A percentile compares a stretch with the other conserved stretches of the same genome.
phyloP scores from a whole-genome alignment of 2,113 vertebrate species.

The Scortum barcoo region DNA sequence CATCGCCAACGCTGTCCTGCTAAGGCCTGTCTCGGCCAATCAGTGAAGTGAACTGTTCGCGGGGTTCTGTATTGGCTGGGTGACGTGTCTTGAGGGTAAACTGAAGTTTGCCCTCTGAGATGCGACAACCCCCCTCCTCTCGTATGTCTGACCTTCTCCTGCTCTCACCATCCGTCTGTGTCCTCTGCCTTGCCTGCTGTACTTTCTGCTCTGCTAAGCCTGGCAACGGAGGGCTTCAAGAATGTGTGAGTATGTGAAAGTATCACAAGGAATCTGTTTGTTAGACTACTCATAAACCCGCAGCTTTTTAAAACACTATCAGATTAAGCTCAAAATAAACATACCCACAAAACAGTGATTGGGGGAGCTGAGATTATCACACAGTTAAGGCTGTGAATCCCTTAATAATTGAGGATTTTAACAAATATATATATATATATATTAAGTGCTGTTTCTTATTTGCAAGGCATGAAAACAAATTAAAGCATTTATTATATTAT shows the following conservation, averaged over 20 bases:
- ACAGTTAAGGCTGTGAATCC: not conserved
- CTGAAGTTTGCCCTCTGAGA: conserved; percentile 51
- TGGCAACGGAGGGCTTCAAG: conserved; percentile 47
- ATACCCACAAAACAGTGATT: not conserved
- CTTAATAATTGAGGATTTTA: not conserved
- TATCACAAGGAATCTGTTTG: not conserved
- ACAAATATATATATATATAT: too few species aligned
- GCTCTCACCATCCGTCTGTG: conserved; percentile 41
- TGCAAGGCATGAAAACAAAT: not conserved
- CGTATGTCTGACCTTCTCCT: conserved; percentile 62
- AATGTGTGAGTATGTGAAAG: not conserved
- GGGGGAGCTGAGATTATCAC: not conserved
- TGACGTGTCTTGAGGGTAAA: conserved; percentile 60
- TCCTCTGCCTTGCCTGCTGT: conserved; percentile 29
- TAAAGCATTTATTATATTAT: not conserved
- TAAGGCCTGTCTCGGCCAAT: conserved; percentile 49
- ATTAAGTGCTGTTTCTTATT: not conserved
- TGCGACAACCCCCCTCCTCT: conserved; percentile 24
- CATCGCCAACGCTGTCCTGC: conserved; percentile 22
- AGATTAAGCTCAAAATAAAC: not conserved
- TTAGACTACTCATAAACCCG: not conserved
- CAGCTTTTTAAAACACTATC: not conserved
- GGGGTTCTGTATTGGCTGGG: conserved; percentile 32
- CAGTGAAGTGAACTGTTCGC: conserved; percentile 46
- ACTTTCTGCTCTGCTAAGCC: conserved; percentile 45